These are phyloP conservation scores for Vanessa cardui DNA, from an alignment of 2,888 invertebrate genomes.

Conservation along the genomic window DNA sequence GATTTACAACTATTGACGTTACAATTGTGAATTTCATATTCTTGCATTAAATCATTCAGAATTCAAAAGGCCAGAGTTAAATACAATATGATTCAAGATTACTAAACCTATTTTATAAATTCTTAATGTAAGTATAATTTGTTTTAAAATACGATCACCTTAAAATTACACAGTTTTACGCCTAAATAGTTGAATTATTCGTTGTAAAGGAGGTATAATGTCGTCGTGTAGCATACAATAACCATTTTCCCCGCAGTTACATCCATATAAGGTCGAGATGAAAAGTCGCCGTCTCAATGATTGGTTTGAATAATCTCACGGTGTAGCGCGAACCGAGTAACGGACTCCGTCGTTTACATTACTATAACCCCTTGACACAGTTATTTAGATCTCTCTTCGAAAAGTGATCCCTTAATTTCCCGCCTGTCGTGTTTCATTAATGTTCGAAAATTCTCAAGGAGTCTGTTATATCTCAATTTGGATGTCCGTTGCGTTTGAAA, in stretches of 20 bases:
- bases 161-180: slow-evolving; percentile 11
- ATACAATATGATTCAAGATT: too few relatives aligned
- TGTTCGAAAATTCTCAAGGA: background rate
- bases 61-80: too few relatives aligned
- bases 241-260: slow-evolving; percentile 49
- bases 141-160: too few relatives aligned
- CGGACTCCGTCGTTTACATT: slow-evolving; percentile 65
- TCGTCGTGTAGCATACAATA: slow-evolving; percentile 35
- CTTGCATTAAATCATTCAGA: too few relatives aligned
- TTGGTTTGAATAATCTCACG: slow-evolving; percentile 74
- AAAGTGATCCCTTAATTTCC: slow-evolving; percentile 64
- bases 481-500: too few relatives aligned
- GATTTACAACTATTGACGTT: too few relatives aligned
- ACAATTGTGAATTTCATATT: too few relatives aligned
- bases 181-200: slow-evolving; percentile 27
- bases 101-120: too few relatives aligned
- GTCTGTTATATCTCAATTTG: background rate
- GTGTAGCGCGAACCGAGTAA: slow-evolving; percentile 69
- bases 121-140: too few relatives aligned
- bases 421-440: background rate
- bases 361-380: slow-evolving; percentile 77
- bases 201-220: slow-evolving; percentile 28
- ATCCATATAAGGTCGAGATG: slow-evolving; percentile 59
- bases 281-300: slow-evolving; percentile 66
- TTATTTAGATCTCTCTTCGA: slow-evolving; percentile 60